Evolutionary conservation across 1,140 invertebrate species (phyloP), one percentile per base, ranked within the genome.

Genomic region (Charaxes varanes): DNA sequence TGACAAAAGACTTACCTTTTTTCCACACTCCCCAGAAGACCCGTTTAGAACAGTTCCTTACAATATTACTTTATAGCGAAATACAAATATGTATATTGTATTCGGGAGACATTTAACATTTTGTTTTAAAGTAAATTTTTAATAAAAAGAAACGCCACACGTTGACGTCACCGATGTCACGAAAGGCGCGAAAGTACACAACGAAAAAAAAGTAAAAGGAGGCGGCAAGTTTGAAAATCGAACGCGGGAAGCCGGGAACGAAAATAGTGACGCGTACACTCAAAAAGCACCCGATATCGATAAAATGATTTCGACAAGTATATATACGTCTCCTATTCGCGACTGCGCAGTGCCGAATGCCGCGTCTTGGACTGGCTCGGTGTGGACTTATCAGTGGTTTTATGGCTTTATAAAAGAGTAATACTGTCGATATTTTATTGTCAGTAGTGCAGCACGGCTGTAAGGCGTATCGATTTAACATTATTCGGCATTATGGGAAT

Each of bases 41-140:
- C n/a, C n/a, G n/a, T n/a, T n/a, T n/a, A n/a, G n/a, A n/a, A n/a
- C n/a, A n/a, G n/a, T n/a, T n/a, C n/a, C n/a, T n/a, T n/a, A n/a
- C n/a, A n/a, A n/a, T n/a, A n/a, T 57, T 62, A 58, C 51, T 58
- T 58, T 52, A 62, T 62, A 37, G 54, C 44, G 17, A 57, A 58
- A 53, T 58, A 51, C 47, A 54, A 33, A 33, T 54, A 58, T n/a
- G n/a, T n/a, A 57, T 54, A 51, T 34, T 53, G 45, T 53, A 50
- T 53, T 35, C 45, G 42, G 24, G 16, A 47, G 21, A 52, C 48
- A 44, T 52, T 52, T 62, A 50, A 35, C 59, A 56, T 63, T 52
- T 59, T 58, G 48, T 50, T 53, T 41, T 22, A 33, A 43, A 38
- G 32, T 21, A 31, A 24, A 32, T 32, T 22, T 26, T 26, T n/a